Evolutionary conservation across 2,797 vertebrate species (phyloP).

Genomic region (Adelosebastes latens): DNA sequence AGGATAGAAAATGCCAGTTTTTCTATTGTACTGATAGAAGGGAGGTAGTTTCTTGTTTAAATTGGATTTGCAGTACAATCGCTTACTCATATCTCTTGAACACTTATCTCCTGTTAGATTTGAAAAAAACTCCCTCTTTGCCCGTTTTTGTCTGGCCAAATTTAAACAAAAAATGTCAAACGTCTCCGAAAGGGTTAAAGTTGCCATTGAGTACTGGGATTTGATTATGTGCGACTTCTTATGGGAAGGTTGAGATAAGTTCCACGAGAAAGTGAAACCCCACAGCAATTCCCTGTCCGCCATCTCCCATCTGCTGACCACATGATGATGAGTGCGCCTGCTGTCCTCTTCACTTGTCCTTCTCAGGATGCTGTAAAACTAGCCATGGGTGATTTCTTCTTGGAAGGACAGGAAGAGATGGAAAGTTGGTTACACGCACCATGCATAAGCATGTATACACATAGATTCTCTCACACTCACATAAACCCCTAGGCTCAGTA

Average conservation of each 20-base stretch:
- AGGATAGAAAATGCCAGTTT: constrained; percentile 1
- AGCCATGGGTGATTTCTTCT: constrained; percentile 23
- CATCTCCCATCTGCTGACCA: constrained; percentile 53
- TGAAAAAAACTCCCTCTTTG: background rate
- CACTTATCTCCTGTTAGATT: background rate
- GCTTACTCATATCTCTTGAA: background rate
- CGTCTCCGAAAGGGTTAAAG: background rate
- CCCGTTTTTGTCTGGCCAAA: background rate
- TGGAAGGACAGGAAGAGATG: constrained; percentile 24
- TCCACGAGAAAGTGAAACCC: constrained; percentile 35
- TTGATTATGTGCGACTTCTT: constrained; percentile 7
- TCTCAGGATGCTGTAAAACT: constrained; percentile 51
- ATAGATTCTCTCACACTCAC: constrained; percentile 17
- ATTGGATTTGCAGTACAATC: background rate
- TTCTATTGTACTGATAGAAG: background rate
- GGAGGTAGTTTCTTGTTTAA: background rate
- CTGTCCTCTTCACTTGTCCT: constrained; percentile 43
- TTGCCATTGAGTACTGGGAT: background rate
- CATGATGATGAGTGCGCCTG: constrained; percentile 52
- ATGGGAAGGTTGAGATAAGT: constrained; percentile 2
- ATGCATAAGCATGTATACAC: background rate
- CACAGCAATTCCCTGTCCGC: constrained; percentile 10
- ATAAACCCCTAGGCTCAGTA: constrained; percentile 15
- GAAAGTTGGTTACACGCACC: constrained; percentile 16
- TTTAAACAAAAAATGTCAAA: background rate